phyloP scores from a whole-genome alignment of 1,140 invertebrate species.

The Chrysomallon squamiferum region DNA sequence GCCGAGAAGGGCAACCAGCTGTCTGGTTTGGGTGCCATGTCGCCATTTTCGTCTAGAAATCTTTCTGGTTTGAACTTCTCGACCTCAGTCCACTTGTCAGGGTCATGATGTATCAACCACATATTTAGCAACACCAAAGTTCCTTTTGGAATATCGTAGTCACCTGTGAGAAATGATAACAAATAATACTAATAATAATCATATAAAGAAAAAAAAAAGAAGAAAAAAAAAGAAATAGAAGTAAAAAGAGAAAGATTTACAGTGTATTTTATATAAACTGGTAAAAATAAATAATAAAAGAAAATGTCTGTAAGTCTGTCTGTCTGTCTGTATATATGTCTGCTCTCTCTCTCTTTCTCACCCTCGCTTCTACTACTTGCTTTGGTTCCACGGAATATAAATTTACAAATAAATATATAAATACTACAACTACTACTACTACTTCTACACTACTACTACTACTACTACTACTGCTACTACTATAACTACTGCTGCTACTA shows the following conservation, averaged over 20 bases:
- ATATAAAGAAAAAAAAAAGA: background rate
- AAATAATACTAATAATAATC: background rate
- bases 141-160: conserved; percentile 73
- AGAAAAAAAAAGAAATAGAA: background rate
- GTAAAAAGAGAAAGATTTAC: background rate
- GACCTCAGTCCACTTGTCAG: conserved; percentile 75
- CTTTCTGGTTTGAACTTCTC: conserved; percentile 77
- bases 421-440: background rate
- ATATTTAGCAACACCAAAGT: conserved; percentile 85
- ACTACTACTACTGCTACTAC: background rate
- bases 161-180: conserved; percentile 13
- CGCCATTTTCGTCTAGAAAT: conserved; percentile 51
- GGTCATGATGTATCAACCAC: conserved; percentile 76
- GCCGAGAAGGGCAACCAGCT: conserved; percentile 37
- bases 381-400: background rate
- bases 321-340: background rate
- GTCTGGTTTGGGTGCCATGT: conserved; percentile 24
- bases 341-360: too few relatives aligned
- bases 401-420: background rate
- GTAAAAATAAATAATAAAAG: background rate
- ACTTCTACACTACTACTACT: background rate
- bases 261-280: background rate
- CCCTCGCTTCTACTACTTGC: too few relatives aligned
- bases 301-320: background rate
- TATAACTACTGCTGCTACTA: background rate